A percentile compares a stretch with the other conserved stretches of the same genome.
Evolutionary conservation across 64 coral and sea anemone species (phyloP).

Genomic region (Hydrozoanthus tunicans): DNA sequence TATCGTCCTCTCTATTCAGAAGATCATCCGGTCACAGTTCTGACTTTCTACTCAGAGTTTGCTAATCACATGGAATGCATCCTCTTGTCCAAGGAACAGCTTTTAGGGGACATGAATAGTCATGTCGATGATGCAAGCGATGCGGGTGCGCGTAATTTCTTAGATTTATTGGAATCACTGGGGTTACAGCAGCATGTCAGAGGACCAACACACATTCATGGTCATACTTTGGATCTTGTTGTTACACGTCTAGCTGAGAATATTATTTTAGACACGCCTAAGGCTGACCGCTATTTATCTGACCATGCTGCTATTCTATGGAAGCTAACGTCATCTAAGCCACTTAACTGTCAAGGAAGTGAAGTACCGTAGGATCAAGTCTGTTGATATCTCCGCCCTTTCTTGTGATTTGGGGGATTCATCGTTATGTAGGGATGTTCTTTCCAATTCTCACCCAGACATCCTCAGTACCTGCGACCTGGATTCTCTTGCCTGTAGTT

Average conservation of each 20-base stretch:
- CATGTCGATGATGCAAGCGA: slow-evolving; percentile 75
- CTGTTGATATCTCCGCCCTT: slow-evolving; percentile 37
- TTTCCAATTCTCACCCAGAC: slow-evolving; percentile 51
- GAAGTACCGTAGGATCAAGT: slow-evolving; percentile 42
- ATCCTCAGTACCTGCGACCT: slow-evolving; percentile 34
- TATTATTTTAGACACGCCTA: slow-evolving; percentile 50
- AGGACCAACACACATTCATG: slow-evolving; percentile 66
- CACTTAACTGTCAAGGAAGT: slow-evolving; percentile 18
- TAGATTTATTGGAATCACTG: slow-evolving; percentile 64
- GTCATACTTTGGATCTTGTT: slow-evolving; percentile 66
- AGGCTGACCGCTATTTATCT: slow-evolving; percentile 36
- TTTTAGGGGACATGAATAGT: slow-evolving; percentile 71
- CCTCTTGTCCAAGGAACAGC: slow-evolving; percentile 62
- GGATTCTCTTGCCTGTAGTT: slow-evolving; percentile 26
- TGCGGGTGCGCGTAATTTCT: slow-evolving; percentile 66
- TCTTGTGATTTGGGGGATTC: slow-evolving; percentile 22
- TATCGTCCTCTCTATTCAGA: slow-evolving; percentile 76
- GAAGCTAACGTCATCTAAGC: slow-evolving; percentile 59
- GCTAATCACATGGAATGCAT: slow-evolving; percentile 71
- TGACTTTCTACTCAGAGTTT: slow-evolving; percentile 67
- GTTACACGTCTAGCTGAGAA: slow-evolving; percentile 58
- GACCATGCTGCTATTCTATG: slow-evolving; percentile 6
- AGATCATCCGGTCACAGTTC: slow-evolving; percentile 66
- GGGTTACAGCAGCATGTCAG: too few relatives aligned
- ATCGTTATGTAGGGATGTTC: slow-evolving; percentile 42